Base-by-base conservation (phyloP, 2,888 invertebrate genomes). In the Raillietiella orientalis region DNA sequence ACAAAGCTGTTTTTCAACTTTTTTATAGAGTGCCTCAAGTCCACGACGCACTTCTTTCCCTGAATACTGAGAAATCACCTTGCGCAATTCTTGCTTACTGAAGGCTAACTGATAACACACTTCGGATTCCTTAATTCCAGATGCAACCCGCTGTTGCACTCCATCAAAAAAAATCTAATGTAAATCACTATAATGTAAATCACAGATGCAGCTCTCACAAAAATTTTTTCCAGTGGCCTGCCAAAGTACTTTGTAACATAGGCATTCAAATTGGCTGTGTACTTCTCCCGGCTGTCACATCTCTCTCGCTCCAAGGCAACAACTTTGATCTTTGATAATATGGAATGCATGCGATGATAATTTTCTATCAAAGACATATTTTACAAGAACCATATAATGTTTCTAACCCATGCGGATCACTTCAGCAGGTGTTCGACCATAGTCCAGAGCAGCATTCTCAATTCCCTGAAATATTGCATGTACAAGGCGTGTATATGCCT, bases 31-130 rank as follows among this genome's bases (percentile, higher is more conserved):
- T 39, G 72, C 65, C 47, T 87, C 84, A 33, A 90, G 52, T 2
- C 82, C 77, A 44, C 69, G 71, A 49, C 82, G 82, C 11, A 87
- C 79, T 59, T 82, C 69, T 40, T 70, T 63, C 5, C 66, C 67
- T 3, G 90, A 87, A 55, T 93, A 93, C 44, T 82, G 69, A 36
- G 69, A 70, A 30, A 90, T 82, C 22, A 87, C 74, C 47, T 82
- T 75, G 29, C 82, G 60, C 36, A 96, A 55, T 52, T 93, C 90
- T 50, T 82, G 79, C 51, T 90, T 84, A 44, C 79, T 84, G 50
- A 72, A 93, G 19, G 82, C 84, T 52, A 84, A 63, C 52, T 93
- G 90, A 53, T 79, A 96, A 42, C 87, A 77, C 28, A 96, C 77
- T 56, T 96, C 93, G 21, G 84, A 77, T 42, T 77, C 75, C 45